A percentile compares a stretch with the other conserved stretches of the same genome.
These are phyloP conservation scores for Forficula auricularia DNA, from an alignment of 1,140 invertebrate genomes.

Conservation along the genomic window DNA sequence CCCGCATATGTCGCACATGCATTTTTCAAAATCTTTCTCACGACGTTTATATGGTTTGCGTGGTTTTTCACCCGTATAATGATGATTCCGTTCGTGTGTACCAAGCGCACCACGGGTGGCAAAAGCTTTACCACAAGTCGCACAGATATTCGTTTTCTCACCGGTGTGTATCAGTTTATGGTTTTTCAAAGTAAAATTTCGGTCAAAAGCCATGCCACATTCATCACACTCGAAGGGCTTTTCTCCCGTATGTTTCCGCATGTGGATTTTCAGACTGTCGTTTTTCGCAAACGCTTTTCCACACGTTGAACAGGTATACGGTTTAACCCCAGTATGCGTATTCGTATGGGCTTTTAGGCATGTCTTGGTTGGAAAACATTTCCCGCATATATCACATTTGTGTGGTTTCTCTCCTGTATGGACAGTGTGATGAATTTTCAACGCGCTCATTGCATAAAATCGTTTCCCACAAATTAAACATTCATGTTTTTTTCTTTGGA, in stretches of 20 bases:
- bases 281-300: conserved; percentile 34
- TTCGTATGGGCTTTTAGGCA: conserved; percentile 13
- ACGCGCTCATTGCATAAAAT: conserved; percentile 12
- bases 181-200: conserved; percentile 1
- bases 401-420: conserved; percentile 14
- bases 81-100: conserved; percentile 4
- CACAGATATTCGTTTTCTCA: conserved; percentile 6
- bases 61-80: conserved; percentile 4
- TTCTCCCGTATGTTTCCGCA: conserved; percentile 11
- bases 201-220: conserved; percentile 7
- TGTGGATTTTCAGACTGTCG: conserved; percentile 32
- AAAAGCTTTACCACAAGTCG: conserved; percentile 7
- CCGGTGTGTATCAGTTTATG: conserved; percentile 6
- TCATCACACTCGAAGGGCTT: conserved; percentile 5
- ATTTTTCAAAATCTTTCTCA: conserved; percentile 1
- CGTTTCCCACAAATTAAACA: conserved; percentile 26
- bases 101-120: conserved; percentile 2
- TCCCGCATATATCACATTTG: conserved; percentile 12
- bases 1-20: conserved; percentile 7
- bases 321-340: conserved; percentile 12
- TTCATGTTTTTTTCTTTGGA: not conserved
- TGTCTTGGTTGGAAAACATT: conserved; percentile 13
- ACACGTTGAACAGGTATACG: conserved; percentile 27
- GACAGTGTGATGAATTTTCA: conserved; percentile 11
- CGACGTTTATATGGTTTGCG: not conserved